These are phyloP conservation scores for Leucoma salicis DNA, from an alignment of 2,888 invertebrate species.

Conservation along the genomic window DNA sequence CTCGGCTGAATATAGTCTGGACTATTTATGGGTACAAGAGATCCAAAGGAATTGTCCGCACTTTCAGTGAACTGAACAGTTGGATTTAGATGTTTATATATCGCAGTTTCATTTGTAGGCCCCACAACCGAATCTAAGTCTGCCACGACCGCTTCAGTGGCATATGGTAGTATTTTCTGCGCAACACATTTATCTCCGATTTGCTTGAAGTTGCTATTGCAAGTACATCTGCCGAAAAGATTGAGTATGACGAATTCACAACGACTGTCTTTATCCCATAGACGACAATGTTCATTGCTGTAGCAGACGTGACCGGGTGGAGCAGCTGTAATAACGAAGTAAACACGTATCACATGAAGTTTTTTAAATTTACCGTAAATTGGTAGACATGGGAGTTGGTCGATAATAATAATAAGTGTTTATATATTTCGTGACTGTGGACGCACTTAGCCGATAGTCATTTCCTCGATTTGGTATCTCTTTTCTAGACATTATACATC, in stretches of 20 bases:
- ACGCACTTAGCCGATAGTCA: conserved; percentile 47
- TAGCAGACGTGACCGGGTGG: conserved; percentile 93
- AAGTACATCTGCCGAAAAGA: conserved; percentile 93
- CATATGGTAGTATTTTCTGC: conserved; percentile 51
- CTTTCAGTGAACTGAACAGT: conserved; percentile 37
- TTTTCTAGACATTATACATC: no score
- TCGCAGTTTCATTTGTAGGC: conserved; percentile 27
- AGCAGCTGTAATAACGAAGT: conserved; percentile 84
- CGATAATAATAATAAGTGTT: no score
- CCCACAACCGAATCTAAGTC: conserved; percentile 56
- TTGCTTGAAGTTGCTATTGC: conserved; percentile 86
- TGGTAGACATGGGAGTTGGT: conserved; percentile 25
- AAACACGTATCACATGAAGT: conserved; percentile 20
- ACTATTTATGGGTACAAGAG: conserved; percentile 38
- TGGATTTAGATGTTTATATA: conserved; percentile 42
- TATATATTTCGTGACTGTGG: conserved; percentile 36
- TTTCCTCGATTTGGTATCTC: conserved; percentile 55
- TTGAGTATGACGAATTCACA: conserved; percentile 95
- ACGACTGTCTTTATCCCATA: conserved; percentile 91
- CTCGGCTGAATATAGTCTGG: conserved; percentile 60
- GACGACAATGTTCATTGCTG: conserved; percentile 93
- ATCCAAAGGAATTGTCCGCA: conserved; percentile 38
- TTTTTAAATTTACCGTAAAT: conserved; percentile 23
- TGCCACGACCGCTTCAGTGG: conserved; percentile 66
- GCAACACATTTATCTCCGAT: conserved; percentile 84